These are phyloP conservation scores for Clarias macrocephalus DNA, from an alignment of 2,113 vertebrate genomes.

Conservation along the genomic window DNA sequence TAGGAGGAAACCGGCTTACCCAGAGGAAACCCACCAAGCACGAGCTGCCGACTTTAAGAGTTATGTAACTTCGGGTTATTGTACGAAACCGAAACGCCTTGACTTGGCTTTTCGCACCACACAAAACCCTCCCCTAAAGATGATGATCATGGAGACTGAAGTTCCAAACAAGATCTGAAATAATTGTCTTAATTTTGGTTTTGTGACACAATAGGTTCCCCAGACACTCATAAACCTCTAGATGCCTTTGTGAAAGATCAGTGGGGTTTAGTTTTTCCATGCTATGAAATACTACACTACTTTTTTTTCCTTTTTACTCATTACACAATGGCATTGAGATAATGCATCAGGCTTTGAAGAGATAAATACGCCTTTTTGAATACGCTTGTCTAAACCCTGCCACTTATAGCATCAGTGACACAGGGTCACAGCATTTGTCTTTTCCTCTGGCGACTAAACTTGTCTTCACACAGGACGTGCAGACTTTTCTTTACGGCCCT, in stretches of 20 bases:
- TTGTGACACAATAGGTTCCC: background rate
- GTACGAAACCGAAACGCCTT: constrained; percentile 4
- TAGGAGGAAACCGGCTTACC: too few relatives aligned
- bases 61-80: background rate
- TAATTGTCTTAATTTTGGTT: background rate
- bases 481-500: background rate
- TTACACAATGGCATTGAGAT: background rate
- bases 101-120: background rate
- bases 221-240: background rate
- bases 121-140: background rate
- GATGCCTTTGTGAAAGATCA: background rate
- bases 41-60: background rate
- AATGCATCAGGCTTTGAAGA: background rate
- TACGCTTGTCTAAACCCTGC: background rate
- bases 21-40: too few relatives aligned
- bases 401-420: background rate
- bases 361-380: background rate
- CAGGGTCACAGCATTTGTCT: background rate
- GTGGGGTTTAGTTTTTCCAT: background rate
- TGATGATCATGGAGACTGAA: background rate
- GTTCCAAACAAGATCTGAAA: background rate
- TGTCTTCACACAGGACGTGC: background rate
- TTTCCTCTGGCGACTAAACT: background rate
- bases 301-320: background rate
- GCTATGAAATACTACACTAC: background rate